A percentile compares a stretch with the other conserved stretches of the same genome.
These are phyloP conservation scores for Diarsia dahlii DNA, from an alignment of 2,888 invertebrate species.

Conservation along the genomic window DNA sequence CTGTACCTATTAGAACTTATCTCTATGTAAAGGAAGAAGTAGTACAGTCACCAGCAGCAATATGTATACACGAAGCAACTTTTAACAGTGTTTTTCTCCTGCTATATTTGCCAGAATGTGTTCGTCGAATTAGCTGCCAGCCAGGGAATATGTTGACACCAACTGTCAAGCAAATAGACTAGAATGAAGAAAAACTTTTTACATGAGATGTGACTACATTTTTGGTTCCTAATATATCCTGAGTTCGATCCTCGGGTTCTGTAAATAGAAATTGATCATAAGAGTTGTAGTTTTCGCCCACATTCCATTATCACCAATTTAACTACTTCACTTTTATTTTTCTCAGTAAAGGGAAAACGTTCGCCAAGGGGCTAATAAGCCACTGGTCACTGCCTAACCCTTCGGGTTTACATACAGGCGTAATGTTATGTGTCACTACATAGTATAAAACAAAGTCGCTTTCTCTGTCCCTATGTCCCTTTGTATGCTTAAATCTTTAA, in stretches of 20 bases:
- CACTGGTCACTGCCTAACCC: too few relatives aligned
- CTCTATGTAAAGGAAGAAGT: background rate
- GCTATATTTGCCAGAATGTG: background rate
- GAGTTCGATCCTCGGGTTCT: conserved; percentile 1
- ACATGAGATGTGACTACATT: background rate
- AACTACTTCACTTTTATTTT: too few relatives aligned
- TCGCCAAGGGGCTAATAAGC: too few relatives aligned
- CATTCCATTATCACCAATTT: background rate
- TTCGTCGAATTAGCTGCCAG: background rate
- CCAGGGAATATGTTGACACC: background rate
- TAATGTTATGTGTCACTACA: too few relatives aligned
- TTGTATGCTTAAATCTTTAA: too few relatives aligned
- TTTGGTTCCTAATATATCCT: background rate
- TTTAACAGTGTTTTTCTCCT: too few relatives aligned
- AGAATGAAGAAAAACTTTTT: background rate
- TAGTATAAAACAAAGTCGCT: too few relatives aligned
- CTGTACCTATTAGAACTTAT: background rate
- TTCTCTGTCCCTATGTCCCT: too few relatives aligned
- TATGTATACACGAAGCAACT: too few relatives aligned
- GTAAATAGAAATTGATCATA: background rate
- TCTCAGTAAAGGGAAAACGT: too few relatives aligned
- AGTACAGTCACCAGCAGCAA: too few relatives aligned
- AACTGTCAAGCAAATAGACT: background rate
- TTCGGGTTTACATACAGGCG: too few relatives aligned
- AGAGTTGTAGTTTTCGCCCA: background rate